Evolutionary conservation across 2,888 invertebrate genomes (phyloP), one percentile per base, ranked within the genome.

Genomic region (Ectemnius lituratus): DNA sequence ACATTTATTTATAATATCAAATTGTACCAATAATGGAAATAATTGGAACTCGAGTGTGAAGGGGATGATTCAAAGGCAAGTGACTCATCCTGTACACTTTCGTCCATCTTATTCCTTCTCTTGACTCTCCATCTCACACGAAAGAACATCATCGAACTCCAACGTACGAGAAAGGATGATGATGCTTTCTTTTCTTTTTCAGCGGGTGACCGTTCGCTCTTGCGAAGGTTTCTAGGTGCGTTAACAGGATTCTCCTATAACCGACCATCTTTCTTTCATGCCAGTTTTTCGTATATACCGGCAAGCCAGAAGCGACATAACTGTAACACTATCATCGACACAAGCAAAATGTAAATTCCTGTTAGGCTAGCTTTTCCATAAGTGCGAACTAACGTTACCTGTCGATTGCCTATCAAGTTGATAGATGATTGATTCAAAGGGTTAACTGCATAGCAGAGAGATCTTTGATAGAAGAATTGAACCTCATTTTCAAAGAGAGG

Each of bases 131-230:
- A n/a, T 49, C 47, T 37, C 37, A 4, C 37, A 8, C 37, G 37
- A 37, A 37, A 37, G 37, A 5, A 37, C 3, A 11, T 37, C 37
- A 11, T 49, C 23, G 23, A 47, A n/a, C 49, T 4, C 8, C 28
- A 27, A 37, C 8, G 5, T 8, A 16, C 49, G 56, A 57, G 67
- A 61, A 61, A 71, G 67, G 58, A 37, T 11, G 37, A 45, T 63
- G 56, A 45, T 63, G 56, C 63, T 64, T 71, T 64, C 57, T 58
- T 71, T 45, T 47, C 64, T 71, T 67, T 57, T 71, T 71, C 56
- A 52, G 45, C 62, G 70, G 59, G 67, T 16, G 46, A 63, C 23
- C 11, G 46, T 20, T 47, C 45, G 62, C 13, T n/a, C 47, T 47
- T 37, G 18, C 18, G 37, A 56, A 70, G 63, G 45, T 71, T 73